Conservation (phyloP, 2,888 invertebrate genomes). For the Tachina grossa region DNA sequence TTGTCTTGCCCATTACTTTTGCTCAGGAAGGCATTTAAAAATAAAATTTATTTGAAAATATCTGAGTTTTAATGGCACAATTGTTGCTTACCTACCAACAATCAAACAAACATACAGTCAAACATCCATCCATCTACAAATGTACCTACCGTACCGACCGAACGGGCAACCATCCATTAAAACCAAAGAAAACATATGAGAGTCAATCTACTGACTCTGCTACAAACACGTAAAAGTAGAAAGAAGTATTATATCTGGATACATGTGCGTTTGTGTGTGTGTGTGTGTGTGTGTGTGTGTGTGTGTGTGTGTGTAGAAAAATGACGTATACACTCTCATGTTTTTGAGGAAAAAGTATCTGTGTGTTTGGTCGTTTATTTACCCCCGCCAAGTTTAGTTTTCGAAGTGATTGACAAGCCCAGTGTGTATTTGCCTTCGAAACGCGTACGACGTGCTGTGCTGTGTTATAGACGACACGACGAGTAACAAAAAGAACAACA, state of each 20-base stretch:
- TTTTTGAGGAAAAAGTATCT: conserved; percentile 66
- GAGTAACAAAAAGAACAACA: conserved; percentile 71
- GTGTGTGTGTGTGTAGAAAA: conserved; percentile 49
- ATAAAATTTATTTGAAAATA: conserved; percentile 70
- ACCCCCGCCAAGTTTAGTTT: conserved; percentile 81
- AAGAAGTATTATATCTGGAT: conserved; percentile 52
- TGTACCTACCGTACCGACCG: conserved; percentile 23
- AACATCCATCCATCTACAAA: conserved; percentile 34
- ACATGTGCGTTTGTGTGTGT: conserved; percentile 39
- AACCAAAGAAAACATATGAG: conserved; percentile 60
- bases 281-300: conserved; percentile 40
- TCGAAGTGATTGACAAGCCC: conserved; percentile 82
- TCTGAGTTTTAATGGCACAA: conserved; percentile 79
- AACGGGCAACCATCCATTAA: conserved; percentile 41
- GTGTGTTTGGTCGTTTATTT: conserved; percentile 73
- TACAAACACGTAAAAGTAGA: conserved; percentile 15
- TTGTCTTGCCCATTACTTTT: conserved; percentile 62
- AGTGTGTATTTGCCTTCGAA: conserved; percentile 84
- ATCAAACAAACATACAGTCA: conserved; percentile 31
- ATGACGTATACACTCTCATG: conserved; percentile 56
- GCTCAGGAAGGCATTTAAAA: conserved; percentile 46
- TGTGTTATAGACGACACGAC: conserved; percentile 75
- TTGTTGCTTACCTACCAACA: conserved; percentile 76
- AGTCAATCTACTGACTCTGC: conserved; percentile 47
- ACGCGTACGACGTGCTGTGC: conserved; percentile 83